Conservation (phyloP, 2,797 vertebrate genomes). For the Sebastes minor region DNA sequence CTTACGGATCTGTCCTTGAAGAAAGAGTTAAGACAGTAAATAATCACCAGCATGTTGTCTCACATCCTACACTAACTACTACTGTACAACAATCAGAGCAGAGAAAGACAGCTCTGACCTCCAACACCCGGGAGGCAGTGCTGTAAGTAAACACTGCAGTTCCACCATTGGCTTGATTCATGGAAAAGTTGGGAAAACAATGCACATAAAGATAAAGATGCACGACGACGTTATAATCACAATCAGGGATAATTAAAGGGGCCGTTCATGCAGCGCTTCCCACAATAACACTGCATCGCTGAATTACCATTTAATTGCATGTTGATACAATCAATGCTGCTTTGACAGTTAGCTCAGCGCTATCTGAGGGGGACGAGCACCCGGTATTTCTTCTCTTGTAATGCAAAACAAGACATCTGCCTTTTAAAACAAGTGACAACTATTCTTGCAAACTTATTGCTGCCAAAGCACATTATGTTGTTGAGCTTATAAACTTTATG, state of each 20-base stretch:
- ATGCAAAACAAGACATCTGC: constrained; percentile 19
- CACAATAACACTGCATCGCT: constrained; percentile 43
- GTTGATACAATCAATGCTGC: constrained; percentile 67
- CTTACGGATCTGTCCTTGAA: constrained; percentile 45
- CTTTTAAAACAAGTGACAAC: constrained; percentile 4
- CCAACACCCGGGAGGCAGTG: constrained; percentile 6
- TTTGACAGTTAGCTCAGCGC: constrained; percentile 48
- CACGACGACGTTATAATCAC: constrained; percentile 59
- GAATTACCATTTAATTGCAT: constrained; percentile 73
- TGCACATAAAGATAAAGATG: constrained; percentile 47
- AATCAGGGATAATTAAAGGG: constrained; percentile 73
- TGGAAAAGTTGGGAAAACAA: constrained; percentile 52
- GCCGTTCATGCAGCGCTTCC: constrained; percentile 32
- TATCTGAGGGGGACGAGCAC: background rate
- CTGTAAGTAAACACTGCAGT: constrained; percentile 7
- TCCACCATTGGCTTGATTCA: constrained; percentile 18
- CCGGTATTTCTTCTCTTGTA: background rate
- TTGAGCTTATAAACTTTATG: background rate
- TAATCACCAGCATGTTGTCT: constrained; percentile 33
- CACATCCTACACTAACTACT: constrained; percentile 29
- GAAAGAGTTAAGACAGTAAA: constrained; percentile 46
- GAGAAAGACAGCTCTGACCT: constrained; percentile 42
- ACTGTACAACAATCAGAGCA: constrained; percentile 43
- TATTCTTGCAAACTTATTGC: background rate
- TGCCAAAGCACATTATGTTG: background rate